A percentile compares a stretch with the other conserved stretches of the same genome.
Conservation (phyloP, 2,888 invertebrate genomes). For the Troides aeacus region DNA sequence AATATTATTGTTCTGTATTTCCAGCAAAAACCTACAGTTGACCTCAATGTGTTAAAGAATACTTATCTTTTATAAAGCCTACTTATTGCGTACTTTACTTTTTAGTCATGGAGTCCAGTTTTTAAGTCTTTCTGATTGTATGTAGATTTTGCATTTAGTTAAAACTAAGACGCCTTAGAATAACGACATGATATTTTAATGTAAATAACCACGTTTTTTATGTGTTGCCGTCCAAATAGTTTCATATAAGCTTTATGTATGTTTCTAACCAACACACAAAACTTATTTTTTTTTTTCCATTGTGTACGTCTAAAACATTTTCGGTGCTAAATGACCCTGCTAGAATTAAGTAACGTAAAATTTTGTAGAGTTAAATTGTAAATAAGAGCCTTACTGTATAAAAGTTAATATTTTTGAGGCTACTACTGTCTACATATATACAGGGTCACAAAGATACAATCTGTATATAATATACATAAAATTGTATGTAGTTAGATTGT, state of each 20-base stretch:
- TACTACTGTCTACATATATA: constrained; percentile 55
- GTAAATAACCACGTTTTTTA: constrained; percentile 50
- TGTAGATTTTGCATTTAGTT: constrained; percentile 74
- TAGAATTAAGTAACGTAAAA: constrained; percentile 42
- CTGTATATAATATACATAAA: constrained; percentile 55
- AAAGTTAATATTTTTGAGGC: constrained; percentile 62
- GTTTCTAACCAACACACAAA: constrained; percentile 23
- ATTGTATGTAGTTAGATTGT: constrained; percentile 48
- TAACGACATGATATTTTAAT: constrained; percentile 47
- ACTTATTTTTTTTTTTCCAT: constrained; percentile 23
- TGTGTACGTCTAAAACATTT: constrained; percentile 39
- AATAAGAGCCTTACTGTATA: constrained; percentile 59
- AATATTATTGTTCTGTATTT: neutral
- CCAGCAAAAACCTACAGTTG: neutral
- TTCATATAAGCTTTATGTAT: constrained; percentile 30
- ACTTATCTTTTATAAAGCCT: constrained; percentile 7
- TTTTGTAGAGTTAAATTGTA: constrained; percentile 51
- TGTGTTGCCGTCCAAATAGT: constrained; percentile 66
- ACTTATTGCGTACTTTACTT: constrained; percentile 26
- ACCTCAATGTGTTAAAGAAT: neutral
- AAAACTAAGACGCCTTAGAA: constrained; percentile 57
- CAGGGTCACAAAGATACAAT: constrained; percentile 71
- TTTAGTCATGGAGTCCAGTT: constrained; percentile 58
- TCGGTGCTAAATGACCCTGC: constrained; percentile 69
- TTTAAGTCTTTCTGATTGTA: constrained; percentile 67